Conservation (phyloP, 1,140 invertebrate genomes). For the Papilio polyxenes region DNA sequence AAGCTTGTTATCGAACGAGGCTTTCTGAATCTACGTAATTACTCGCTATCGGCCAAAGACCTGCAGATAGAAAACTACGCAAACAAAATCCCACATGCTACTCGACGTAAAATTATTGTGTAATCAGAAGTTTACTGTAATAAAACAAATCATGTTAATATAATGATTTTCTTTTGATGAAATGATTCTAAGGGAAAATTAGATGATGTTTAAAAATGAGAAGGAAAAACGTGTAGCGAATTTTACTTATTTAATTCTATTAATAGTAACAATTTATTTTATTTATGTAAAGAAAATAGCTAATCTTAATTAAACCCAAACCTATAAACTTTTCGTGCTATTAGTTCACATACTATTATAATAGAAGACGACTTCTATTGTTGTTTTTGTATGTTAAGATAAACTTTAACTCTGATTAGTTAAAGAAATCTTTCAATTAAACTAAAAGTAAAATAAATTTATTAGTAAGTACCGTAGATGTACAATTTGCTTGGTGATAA, state of each 20-base stretch:
- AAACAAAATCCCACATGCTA: background rate
- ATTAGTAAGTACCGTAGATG: background rate
- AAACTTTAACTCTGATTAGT: background rate
- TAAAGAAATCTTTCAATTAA: background rate
- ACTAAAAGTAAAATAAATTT: too few relatives aligned
- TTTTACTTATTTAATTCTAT: too few relatives aligned
- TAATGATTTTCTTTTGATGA: background rate
- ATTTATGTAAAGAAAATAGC: too few relatives aligned
- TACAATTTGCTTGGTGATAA: background rate
- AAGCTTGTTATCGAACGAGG: background rate
- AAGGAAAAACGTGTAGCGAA: too few relatives aligned
- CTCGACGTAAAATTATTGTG: background rate
- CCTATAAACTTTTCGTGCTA: too few relatives aligned
- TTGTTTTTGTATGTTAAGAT: background rate
- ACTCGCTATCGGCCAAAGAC: constrained; percentile 15
- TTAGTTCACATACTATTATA: too few relatives aligned
- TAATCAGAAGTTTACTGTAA: background rate
- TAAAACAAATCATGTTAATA: background rate
- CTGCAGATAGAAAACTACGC: background rate
- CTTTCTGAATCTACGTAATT: background rate
- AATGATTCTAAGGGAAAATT: background rate
- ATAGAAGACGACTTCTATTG: too few relatives aligned
- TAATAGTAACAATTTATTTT: background rate
- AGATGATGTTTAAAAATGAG: background rate
- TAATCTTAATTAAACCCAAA: too few relatives aligned